Evolutionary conservation across 2,113 vertebrate species (phyloP).

Genomic region (Lipotes vexillifer): DNA sequence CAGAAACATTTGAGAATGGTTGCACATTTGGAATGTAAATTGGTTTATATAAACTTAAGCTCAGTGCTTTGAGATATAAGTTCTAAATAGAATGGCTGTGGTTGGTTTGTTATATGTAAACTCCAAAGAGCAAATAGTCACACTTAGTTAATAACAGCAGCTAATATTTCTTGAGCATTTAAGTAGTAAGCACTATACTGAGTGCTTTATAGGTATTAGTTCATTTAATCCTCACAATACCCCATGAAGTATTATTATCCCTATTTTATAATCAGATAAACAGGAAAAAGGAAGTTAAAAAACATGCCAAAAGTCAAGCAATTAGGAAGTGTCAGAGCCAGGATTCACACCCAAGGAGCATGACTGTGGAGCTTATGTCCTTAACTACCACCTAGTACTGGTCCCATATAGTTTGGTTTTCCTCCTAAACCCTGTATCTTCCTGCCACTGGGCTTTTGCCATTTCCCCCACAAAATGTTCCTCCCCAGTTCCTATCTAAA

Average conservation of each 20-base stretch:
- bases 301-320: not conserved
- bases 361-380: not conserved
- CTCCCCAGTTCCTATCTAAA: not conserved
- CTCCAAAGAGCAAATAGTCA: not conserved
- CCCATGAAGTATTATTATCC: not conserved
- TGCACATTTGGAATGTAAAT: not conserved
- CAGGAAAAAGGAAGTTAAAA: conserved; percentile 1
- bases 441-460: not conserved
- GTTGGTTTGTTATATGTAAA: not conserved
- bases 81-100: not conserved
- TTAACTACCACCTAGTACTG: not conserved
- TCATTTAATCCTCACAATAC: not conserved
- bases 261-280: conserved; percentile 36
- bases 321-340: not conserved
- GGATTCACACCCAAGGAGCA: not conserved
- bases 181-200: not conserved
- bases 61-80: not conserved
- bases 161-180: not conserved
- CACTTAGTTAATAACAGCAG: not conserved
- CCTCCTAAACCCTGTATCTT: not conserved
- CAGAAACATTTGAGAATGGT: not conserved
- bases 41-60: not conserved
- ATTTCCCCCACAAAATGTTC: not conserved
- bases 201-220: not conserved
- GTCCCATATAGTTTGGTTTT: not conserved